Percentiles rank a stretch among this genome's conserved stretches.
Conservation (phyloP, 2,797 vertebrate species). For the Karalla daura region DNA sequence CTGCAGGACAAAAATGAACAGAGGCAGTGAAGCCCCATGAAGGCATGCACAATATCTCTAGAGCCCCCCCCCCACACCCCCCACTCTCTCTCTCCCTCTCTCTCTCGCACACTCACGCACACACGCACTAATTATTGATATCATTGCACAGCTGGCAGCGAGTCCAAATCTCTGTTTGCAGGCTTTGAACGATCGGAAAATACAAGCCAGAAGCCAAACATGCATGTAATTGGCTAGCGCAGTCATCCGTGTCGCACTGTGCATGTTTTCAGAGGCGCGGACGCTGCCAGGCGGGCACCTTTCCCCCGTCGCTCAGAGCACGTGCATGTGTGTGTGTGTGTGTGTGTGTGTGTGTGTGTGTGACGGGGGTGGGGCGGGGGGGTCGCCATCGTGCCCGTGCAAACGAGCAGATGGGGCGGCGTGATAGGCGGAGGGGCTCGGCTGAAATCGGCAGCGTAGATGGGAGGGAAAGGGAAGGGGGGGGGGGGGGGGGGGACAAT, state of each 20-base stretch:
- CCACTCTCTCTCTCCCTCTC: neutral
- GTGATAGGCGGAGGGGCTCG: constrained; percentile 37
- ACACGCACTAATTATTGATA: constrained; percentile 57
- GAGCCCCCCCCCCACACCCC: neutral
- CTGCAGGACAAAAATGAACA: constrained; percentile 32
- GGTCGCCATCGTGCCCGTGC: no score
- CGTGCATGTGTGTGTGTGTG: constrained; percentile 1
- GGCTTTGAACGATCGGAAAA: constrained; percentile 40
- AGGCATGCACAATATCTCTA: constrained; percentile 13
- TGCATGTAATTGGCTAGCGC: constrained; percentile 61
- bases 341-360: no score
- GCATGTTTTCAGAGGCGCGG: constrained; percentile 35
- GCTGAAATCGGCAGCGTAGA: constrained; percentile 45
- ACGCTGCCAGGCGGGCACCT: constrained; percentile 14
- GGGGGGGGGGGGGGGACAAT: constrained; percentile 33
- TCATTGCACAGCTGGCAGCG: constrained; percentile 49
- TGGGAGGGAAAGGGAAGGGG: constrained; percentile 27
- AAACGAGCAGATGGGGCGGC: constrained; percentile 30
- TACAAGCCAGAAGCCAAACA: constrained; percentile 62
- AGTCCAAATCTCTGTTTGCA: constrained; percentile 51
- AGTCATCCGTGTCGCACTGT: constrained; percentile 37
- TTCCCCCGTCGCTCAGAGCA: neutral
- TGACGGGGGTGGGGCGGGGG: no score
- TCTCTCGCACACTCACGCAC: neutral
- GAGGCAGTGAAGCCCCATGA: neutral